phyloP scores from a whole-genome alignment of 1,140 invertebrate species.

The Platorchestia sp. region DNA sequence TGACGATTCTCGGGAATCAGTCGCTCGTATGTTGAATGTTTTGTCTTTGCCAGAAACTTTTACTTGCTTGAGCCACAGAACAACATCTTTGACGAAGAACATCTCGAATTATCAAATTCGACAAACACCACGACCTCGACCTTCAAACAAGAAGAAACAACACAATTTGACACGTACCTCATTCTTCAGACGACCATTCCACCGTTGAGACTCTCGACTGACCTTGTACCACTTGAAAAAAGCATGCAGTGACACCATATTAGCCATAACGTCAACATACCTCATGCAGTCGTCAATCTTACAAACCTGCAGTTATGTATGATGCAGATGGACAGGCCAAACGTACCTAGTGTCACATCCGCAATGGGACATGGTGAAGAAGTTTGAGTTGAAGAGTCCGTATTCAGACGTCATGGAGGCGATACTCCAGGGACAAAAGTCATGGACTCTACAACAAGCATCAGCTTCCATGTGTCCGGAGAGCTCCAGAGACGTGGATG shows the following conservation, averaged over 20 bases:
- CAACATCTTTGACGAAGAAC: not conserved
- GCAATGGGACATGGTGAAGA: slow-evolving; percentile 89
- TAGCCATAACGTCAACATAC: not conserved
- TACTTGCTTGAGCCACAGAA: not conserved
- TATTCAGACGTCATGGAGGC: slow-evolving; percentile 77
- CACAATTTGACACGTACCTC: not conserved
- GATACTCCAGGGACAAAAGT: slow-evolving; percentile 81
- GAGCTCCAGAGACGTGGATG: slow-evolving; percentile 74
- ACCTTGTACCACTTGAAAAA: not conserved
- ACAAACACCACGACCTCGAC: not conserved
- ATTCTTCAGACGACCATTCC: not conserved
- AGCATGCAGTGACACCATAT: not conserved
- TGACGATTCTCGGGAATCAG: too few relatives aligned
- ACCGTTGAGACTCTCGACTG: not conserved
- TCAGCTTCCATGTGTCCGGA: slow-evolving; percentile 78
- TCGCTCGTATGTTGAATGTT: not conserved
- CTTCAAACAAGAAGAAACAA: not conserved
- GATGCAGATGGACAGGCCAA: not conserved
- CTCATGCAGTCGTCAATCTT: not conserved
- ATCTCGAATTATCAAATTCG: not conserved
- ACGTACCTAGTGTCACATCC: slow-evolving; percentile 85
- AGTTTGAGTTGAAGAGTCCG: slow-evolving; percentile 83
- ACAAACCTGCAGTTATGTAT: not conserved
- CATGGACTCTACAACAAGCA: slow-evolving; percentile 82
- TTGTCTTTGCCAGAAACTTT: not conserved